These are phyloP conservation scores for Sinelater perroti DNA, from an alignment of 2,888 invertebrate genomes.

Conservation along the genomic window DNA sequence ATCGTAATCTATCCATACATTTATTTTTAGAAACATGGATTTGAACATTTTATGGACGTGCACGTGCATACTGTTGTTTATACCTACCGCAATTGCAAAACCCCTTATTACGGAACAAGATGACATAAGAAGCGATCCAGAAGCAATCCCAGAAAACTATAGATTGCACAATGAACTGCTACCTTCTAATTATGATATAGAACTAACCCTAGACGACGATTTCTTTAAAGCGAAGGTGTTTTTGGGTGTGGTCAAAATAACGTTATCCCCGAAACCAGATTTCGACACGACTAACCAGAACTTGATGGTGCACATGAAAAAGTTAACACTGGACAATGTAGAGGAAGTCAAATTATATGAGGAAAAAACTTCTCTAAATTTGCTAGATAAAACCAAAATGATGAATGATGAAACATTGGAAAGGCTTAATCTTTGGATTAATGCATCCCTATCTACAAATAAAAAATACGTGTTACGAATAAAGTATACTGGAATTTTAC, in stretches of 20 bases:
- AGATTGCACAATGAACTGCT: background rate
- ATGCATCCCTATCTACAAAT: background rate
- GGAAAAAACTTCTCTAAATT: too few relatives aligned
- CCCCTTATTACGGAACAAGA: too few relatives aligned
- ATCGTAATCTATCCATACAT: too few relatives aligned
- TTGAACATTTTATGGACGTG: too few relatives aligned
- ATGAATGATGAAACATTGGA: background rate
- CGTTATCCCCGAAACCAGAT: background rate
- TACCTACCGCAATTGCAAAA: too few relatives aligned
- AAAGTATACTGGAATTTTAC: background rate
- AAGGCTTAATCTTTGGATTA: background rate
- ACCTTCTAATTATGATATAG: background rate
- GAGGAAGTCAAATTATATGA: background rate
- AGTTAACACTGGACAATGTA: background rate
- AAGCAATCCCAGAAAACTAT: background rate
- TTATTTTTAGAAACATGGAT: too few relatives aligned
- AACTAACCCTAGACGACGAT: background rate
- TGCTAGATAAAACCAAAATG: background rate
- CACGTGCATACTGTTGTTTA: too few relatives aligned
- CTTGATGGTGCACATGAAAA: background rate
- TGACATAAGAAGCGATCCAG: background rate
- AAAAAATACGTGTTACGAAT: background rate
- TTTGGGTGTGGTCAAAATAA: background rate
- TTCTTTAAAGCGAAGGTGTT: background rate
- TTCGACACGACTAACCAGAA: background rate